Base-by-base conservation (phyloP, 2,888 invertebrate species). In the Lumbricus terrestris region DNA sequence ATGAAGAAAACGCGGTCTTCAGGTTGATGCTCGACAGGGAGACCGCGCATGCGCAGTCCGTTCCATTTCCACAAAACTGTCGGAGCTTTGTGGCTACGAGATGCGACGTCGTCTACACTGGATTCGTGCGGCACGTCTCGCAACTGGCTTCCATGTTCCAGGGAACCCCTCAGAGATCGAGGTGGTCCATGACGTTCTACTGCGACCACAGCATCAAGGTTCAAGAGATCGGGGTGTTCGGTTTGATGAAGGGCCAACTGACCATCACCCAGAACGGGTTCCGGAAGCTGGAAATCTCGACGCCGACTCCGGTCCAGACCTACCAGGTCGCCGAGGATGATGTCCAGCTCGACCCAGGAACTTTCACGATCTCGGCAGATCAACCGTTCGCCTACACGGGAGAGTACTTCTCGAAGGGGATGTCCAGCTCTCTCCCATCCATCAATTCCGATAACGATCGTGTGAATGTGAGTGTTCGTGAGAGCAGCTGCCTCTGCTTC, bases 1-100 rank as follows among this genome's bases (percentile, higher is more conserved):
- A 95, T 54, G 96, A 96, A 92, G 95, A 94, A 54, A 93, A 93
- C 38, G 92, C 93, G n/a, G 91, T 95, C 88, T 91, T 91, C 54
- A 88, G 91, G 47, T 90, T 47, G 37, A 88, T 91, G 54, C 33
- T 89, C 29, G 88, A 88, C 88, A 82, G 88, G 23, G 88, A 42
- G 34, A 34, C 42, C 23, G 69, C 20, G 33, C 83, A 23, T 18
- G 6, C n/a, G 1, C 82, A 89, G 23, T 8, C 8, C 18, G 85
- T 89, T 16, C 88, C 89, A n/a, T 91, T 91, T 54, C 91, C 91
- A 1, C 69, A 88, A 23, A 90, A 47, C 34, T 69, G 54, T 29
- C 89, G 91, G 40, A 89, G 88, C n/a, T 89, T 82, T 40, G 89
- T 90, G 1, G 47, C 88, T 18, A 82, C 54, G 33, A 69, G 82